Base-by-base conservation (phyloP, 2,888 invertebrate species). In the Ophion obscuratus region DNA sequence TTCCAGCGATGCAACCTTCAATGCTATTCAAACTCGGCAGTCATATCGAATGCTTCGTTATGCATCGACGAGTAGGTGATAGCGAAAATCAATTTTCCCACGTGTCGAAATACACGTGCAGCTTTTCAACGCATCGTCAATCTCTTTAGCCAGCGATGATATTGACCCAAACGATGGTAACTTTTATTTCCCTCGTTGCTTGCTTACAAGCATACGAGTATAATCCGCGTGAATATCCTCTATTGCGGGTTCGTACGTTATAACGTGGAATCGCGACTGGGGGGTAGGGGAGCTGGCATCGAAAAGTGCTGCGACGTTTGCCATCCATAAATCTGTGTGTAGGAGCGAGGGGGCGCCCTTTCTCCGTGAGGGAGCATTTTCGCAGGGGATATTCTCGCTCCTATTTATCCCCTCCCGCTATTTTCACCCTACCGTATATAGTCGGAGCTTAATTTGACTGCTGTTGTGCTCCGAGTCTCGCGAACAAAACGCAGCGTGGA, bases 161-260 rank as follows among this genome's bases (percentile, higher is more conserved):
- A 74, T 81, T 75, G 81, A 68, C 75, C 70, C 75, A 70, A 75
- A 68, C 2, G 14, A 62, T 70, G 40, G 68, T 70, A 70, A 70
- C 62, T 62, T 61, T 68, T 68, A 53, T 81, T 76, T 75, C 68
- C 61, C 75, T 68, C 61, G 76, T 68, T 62, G 61, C 53, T 31
- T 62, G 68, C 62, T 70, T 82, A 82, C 71, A 64, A 44, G 74
- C 71, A 67, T 27, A 53, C 1, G n/a, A 44, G 53, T 24, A 71
- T 84, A 85, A 85, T 85, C 85, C 82, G 85, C 85, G 85, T 82
- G 85, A 85, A 85, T 85, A 85, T 85, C 85, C 85, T 31, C 66
- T 75, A 83, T 85, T 82, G 85, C 82, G 80, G 84, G 70, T 59
- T 61, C 47, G 68, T 61, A 68, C 59, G 64, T 11, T 67, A 24